These are phyloP conservation scores for Acestrorhynchus altus DNA, from an alignment of 2,797 vertebrate species.

Conservation along the genomic window DNA sequence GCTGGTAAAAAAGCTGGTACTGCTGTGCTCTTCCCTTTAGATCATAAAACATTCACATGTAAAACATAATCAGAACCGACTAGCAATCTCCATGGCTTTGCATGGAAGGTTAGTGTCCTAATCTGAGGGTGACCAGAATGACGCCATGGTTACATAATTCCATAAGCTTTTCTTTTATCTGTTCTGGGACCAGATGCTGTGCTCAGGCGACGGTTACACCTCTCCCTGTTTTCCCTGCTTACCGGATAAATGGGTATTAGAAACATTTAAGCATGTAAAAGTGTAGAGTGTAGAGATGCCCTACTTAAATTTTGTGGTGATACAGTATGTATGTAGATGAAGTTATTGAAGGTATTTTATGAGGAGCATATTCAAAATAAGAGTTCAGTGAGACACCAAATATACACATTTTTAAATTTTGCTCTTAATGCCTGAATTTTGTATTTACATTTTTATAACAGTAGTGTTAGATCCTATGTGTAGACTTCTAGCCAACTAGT, in stretches of 20 bases:
- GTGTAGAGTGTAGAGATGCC: no score
- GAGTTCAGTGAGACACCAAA: no score
- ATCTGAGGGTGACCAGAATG: slow-evolving; percentile 67
- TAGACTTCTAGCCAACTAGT: no score
- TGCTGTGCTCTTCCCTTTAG: not conserved
- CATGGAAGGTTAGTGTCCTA: slow-evolving; percentile 57
- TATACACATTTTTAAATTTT: no score
- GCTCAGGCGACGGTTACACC: slow-evolving; percentile 16
- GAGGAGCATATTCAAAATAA: no score
- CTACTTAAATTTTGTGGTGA: no score
- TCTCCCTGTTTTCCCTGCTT: slow-evolving; percentile 8
- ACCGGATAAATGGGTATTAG: slow-evolving; percentile 16
- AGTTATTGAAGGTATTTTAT: no score
- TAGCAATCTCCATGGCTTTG: slow-evolving; percentile 32
- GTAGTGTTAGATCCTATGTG: no score
- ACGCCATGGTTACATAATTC: slow-evolving; percentile 71
- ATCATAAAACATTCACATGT: slow-evolving; percentile 12
- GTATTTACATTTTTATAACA: no score
- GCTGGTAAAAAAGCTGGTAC: no score
- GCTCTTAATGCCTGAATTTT: no score
- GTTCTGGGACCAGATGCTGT: slow-evolving; percentile 39
- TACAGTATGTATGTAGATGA: no score
- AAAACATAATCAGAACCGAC: slow-evolving; percentile 8
- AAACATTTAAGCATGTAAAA: not conserved
- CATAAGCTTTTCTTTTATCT: slow-evolving; percentile 68